phyloP scores from a whole-genome alignment of 1,140 invertebrate species.

The Luehdorfia chinensis region DNA sequence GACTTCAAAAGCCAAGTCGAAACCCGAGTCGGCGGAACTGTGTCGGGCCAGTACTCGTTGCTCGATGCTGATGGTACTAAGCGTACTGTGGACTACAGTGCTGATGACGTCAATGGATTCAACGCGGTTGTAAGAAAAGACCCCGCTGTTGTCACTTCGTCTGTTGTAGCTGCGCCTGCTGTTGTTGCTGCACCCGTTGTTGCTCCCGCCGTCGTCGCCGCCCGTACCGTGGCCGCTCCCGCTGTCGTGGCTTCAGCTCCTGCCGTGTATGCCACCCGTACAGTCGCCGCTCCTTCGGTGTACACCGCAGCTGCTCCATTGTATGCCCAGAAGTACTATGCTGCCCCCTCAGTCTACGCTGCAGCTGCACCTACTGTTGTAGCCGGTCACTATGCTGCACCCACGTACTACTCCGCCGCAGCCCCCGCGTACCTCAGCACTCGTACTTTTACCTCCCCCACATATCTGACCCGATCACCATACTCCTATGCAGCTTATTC shows the following conservation, averaged over 20 bases:
- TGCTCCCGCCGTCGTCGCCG: constrained; percentile 20
- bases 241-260: constrained; percentile 22
- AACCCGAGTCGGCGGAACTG: constrained; percentile 75
- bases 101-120: constrained; percentile 72
- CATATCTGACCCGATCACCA: constrained; percentile 3
- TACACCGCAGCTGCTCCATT: constrained; percentile 9
- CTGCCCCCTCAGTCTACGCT: neutral
- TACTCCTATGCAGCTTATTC: constrained; percentile 8
- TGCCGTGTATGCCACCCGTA: constrained; percentile 18
- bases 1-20: constrained; percentile 74
- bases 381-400: constrained; percentile 1
- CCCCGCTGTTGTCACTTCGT: constrained; percentile 23
- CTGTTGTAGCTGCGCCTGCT: constrained; percentile 23
- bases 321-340: constrained; percentile 8
- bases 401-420: constrained; percentile 1
- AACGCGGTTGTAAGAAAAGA: constrained; percentile 72
- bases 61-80: constrained; percentile 71
- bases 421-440: too few relatives aligned
- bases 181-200: constrained; percentile 14
- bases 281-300: constrained; percentile 18
- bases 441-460: too few relatives aligned
- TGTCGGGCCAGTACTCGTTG: constrained; percentile 74
- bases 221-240: constrained; percentile 20
- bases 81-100: constrained; percentile 40
- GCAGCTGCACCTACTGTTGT: neutral